Evolutionary conservation across 2,888 invertebrate genomes (phyloP).

Genomic region (Petrophora chlorosata): DNA sequence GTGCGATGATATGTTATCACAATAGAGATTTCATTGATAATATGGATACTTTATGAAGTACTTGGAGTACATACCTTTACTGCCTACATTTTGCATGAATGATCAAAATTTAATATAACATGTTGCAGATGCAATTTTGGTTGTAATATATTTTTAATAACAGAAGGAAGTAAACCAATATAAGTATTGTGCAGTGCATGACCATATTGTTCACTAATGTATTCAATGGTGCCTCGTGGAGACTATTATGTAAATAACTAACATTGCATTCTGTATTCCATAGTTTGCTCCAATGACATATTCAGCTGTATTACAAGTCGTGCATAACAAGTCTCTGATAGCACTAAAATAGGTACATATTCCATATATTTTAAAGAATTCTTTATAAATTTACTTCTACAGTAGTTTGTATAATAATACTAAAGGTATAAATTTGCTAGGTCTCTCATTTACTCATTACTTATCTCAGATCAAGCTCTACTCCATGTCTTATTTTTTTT

Average conservation of each 20-base stretch:
- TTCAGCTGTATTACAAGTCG: neutral
- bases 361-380: no score
- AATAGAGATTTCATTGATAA: constrained; percentile 36
- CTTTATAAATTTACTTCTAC: neutral
- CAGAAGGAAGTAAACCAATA: no score
- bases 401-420: no score
- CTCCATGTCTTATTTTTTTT: no score
- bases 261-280: constrained; percentile 2
- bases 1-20: constrained; percentile 22
- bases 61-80: no score
- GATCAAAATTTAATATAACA: neutral
- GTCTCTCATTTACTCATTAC: no score
- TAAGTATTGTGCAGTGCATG: constrained; percentile 5
- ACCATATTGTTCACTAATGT: constrained; percentile 8
- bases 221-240: neutral
- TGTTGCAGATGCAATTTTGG: no score
- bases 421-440: no score
- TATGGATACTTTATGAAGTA: constrained; percentile 1
- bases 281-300: neutral
- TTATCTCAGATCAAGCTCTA: no score
- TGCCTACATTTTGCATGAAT: no score
- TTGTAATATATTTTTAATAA: no score
- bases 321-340: neutral
- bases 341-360: neutral
- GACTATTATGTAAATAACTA: constrained; percentile 3